These are phyloP conservation scores for Theodoxus fluviatilis DNA, from an alignment of 2,888 invertebrate species.

Conservation along the genomic window DNA sequence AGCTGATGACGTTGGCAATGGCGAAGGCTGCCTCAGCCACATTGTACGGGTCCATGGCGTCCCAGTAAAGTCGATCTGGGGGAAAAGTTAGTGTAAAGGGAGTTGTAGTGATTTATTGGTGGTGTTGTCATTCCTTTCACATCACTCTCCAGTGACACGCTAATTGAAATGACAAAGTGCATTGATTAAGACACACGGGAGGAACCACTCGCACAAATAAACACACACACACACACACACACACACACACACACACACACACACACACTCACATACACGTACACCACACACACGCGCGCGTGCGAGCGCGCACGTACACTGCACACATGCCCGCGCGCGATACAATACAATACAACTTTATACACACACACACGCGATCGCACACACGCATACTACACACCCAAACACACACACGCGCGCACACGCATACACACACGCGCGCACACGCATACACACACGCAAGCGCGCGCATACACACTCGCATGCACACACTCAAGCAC, in stretches of 20 bases:
- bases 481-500: constrained; percentile 17
- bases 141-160: no score
- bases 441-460: constrained; percentile 13
- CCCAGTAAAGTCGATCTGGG: constrained; percentile 59
- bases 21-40: constrained; percentile 56
- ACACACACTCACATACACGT: not conserved
- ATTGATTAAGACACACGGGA: no score
- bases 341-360: no score
- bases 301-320: not conserved
- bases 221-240: not conserved
- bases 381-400: constrained; percentile 13
- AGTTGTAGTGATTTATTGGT: no score
- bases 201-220: not conserved
- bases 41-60: constrained; percentile 49
- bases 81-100: no score
- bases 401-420: constrained; percentile 13
- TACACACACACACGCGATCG: constrained; percentile 13
- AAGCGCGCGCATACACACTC: not conserved
- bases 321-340: no score
- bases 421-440: not conserved
- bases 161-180: no score
- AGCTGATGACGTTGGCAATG: constrained; percentile 59
- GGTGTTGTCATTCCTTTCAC: no score
- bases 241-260: constrained; percentile 3
- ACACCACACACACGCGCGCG: constrained; percentile 4